Base-by-base conservation (phyloP, 2,888 invertebrate genomes). In the Tetramorium bicarinatum region DNA sequence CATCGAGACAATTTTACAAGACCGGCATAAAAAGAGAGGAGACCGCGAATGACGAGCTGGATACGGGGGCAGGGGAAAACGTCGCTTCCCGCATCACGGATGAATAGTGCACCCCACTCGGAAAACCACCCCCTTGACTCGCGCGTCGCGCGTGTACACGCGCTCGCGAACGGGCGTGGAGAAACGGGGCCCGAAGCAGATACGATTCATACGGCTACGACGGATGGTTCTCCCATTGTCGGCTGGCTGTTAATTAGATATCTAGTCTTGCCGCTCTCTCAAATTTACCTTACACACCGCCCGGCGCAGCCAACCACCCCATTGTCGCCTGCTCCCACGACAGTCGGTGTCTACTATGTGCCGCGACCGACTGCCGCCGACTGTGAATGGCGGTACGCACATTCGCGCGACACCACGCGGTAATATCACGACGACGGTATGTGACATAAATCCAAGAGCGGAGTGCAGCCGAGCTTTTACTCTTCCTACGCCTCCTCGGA, bases 191-290 rank as follows among this genome's bases (percentile, higher is more conserved):
- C 76, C 66, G n/a, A 52, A 54, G 69, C 59, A 88, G 93, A 93
- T 93, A 94, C 90, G 93, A 94, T 93, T 94, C 92, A 92, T 83
- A 87, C 91, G 92, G 79, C 71, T 89, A 92, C 93, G 93, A 93
- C 93, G 93, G 93, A 93, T 93, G 91, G 92, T 91, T 93, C 93
- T 92, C 88, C 93, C 92, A 94, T 94, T 94, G 94, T 94, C 92
- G 91, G 86, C 90, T 91, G 90, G 90, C 93, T 94, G 94, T 94
- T 94, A 94, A 94, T 94, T 94, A 94, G 94, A 93, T 94, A 94
- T 94, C 94, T 93, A 93, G 93, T 93, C 92, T 91, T 92, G 92
- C 91, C 90, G 92, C 91, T 93, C 79, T 93, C 79, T 80, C 92
- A 93, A 93, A 94, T 94, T 93, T 93, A 93, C 93, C 93, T 93